Conservation (phyloP, 2,797 vertebrate genomes). For the Acipenser ruthenus region DNA sequence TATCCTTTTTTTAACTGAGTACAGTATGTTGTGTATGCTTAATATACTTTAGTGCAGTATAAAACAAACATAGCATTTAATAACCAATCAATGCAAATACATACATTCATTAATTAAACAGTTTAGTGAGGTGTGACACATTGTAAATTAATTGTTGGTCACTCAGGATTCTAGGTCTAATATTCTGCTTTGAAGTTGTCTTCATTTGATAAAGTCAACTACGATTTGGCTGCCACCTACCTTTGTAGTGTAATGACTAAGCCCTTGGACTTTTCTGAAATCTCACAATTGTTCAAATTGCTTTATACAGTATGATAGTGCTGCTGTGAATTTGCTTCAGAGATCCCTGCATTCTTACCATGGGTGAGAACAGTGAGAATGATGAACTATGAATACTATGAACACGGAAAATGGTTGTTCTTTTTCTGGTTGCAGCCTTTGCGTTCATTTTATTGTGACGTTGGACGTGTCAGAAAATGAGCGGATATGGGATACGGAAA, state of each 20-base stretch:
- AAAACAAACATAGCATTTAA: no score
- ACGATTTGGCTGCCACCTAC: slow-evolving; percentile 6
- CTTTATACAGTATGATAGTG: neutral
- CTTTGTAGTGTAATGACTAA: neutral
- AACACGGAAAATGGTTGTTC: neutral
- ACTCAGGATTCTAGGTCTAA: no score
- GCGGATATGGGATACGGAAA: neutral
- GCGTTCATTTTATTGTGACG: neutral
- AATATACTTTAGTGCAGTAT: no score
- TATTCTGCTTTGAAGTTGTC: no score
- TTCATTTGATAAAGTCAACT: no score
- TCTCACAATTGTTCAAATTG: neutral
- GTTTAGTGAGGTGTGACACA: no score
- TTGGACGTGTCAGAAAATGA: neutral
- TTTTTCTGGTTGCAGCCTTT: neutral
- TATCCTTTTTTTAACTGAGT: no score
- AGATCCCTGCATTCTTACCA: neutral
- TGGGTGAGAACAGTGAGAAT: neutral
- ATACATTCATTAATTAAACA: no score
- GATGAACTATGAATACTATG: neutral
- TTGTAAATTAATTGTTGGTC: no score
- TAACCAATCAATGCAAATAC: no score
- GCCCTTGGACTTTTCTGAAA: slow-evolving; percentile 9
- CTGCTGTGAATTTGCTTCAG: neutral
- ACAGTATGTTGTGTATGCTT: no score